Evolutionary conservation across 2,113 vertebrate species (phyloP).

Genomic region (Toxotes chatareus): DNA sequence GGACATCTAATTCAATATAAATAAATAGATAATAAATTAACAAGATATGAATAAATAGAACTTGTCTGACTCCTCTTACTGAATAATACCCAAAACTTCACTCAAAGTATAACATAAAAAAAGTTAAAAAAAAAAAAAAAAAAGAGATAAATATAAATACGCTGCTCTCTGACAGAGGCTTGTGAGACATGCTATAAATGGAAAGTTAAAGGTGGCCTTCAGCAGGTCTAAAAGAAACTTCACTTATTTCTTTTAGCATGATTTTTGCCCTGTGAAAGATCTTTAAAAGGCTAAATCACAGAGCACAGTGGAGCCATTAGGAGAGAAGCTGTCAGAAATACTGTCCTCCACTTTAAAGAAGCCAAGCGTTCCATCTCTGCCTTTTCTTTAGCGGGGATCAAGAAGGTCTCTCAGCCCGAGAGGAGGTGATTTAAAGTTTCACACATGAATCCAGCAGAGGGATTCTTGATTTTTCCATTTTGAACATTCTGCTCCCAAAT

Average conservation of each 20-base stretch:
- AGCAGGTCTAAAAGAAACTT: constrained; percentile 24
- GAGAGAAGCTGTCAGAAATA: constrained; percentile 36
- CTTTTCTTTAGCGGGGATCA: constrained; percentile 32
- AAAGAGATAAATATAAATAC: not conserved
- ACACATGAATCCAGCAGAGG: not conserved
- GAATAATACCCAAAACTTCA: no score
- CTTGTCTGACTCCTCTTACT: no score
- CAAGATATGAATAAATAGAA: no score
- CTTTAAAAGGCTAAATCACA: constrained; percentile 41
- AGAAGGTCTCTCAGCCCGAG: constrained; percentile 28
- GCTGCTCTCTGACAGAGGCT: not conserved
- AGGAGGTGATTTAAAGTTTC: constrained; percentile 17
- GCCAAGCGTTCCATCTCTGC: constrained; percentile 12
- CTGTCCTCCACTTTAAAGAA: constrained; percentile 41
- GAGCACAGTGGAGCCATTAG: constrained; percentile 34
- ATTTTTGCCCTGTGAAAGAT: constrained; percentile 37
- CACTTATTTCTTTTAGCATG: constrained; percentile 25
- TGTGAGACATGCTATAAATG: not conserved
- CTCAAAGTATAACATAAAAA: not conserved
- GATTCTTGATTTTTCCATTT: constrained; percentile 2
- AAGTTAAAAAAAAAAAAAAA: no score
- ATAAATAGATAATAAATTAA: no score
- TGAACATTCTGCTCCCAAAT: constrained; percentile 14
- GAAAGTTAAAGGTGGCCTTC: constrained; percentile 29
- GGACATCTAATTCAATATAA: no score